A percentile compares a stretch with the other conserved stretches of the same genome.
These are phyloP conservation scores for Epistrophella euchroma DNA, from an alignment of 2,888 invertebrate species.

Conservation along the genomic window DNA sequence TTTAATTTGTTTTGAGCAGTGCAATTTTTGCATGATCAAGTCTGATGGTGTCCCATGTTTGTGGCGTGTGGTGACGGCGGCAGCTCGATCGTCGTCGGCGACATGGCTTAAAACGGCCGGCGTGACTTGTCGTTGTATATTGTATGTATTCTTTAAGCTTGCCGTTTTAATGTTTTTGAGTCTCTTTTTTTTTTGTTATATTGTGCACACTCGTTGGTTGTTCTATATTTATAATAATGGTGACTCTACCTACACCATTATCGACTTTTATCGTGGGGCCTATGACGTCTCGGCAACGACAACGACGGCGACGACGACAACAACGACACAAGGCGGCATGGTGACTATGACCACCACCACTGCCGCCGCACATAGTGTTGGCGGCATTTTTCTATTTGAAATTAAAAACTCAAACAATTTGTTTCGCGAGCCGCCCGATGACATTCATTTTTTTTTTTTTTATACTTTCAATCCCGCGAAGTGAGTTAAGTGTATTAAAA, in stretches of 20 bases:
- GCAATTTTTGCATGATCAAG: constrained; percentile 11
- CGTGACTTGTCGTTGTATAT: constrained; percentile 40
- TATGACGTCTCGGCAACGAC: constrained; percentile 22
- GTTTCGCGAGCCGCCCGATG: constrained; percentile 63
- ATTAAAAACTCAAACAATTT: constrained; percentile 75
- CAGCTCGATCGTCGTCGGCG: constrained; percentile 53
- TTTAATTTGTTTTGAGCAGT: constrained; percentile 31
- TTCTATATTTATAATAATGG: constrained; percentile 44
- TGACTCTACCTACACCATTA: constrained; percentile 42
- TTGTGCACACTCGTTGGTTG: constrained; percentile 42
- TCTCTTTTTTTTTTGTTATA: constrained; percentile 22
- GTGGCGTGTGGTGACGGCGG: constrained; percentile 57
- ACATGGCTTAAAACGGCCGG: constrained; percentile 55
- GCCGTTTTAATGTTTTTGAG: constrained; percentile 53
- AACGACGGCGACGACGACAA: constrained; percentile 2
- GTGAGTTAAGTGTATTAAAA: constrained; percentile 70
- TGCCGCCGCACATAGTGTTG: constrained; percentile 13
- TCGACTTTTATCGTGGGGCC: constrained; percentile 46
- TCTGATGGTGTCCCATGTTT: constrained; percentile 36
- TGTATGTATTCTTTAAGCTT: constrained; percentile 50
- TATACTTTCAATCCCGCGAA: constrained; percentile 44
- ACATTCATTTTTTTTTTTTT: constrained; percentile 40
- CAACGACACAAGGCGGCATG: constrained; percentile 22
- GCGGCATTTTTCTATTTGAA: constrained; percentile 70
- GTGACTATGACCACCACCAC: constrained; percentile 32